Conservation (phyloP, 1,140 invertebrate genomes). For the Drosophila arawakana region DNA sequence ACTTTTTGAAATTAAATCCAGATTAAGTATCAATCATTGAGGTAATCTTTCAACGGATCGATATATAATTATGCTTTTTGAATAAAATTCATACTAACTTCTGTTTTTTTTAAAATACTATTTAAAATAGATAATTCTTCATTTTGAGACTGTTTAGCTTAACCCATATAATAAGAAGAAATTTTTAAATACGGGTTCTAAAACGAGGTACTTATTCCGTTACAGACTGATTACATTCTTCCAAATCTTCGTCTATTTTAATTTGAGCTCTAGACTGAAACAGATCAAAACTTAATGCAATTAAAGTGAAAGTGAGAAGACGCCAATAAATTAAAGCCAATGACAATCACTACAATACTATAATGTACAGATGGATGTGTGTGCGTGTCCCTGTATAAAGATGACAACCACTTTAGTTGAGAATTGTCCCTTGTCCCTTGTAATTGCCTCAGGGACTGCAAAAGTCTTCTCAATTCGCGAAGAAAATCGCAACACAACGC, state of each 20-base stretch:
- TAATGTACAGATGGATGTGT: constrained; percentile 3
- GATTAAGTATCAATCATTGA: too few relatives aligned
- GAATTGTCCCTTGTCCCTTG: constrained; percentile 42
- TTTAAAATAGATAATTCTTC: too few relatives aligned
- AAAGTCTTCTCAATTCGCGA: constrained; percentile 56
- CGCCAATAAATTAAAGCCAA: constrained; percentile 79
- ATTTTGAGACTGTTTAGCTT: too few relatives aligned
- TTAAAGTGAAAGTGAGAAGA: constrained; percentile 74
- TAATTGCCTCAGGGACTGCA: constrained; percentile 63
- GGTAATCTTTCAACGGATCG: too few relatives aligned
- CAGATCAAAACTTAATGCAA: constrained; percentile 62
- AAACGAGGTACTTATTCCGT: too few relatives aligned
- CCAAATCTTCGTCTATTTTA: not conserved
- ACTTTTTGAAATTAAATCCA: too few relatives aligned
- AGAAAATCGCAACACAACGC: constrained; percentile 69
- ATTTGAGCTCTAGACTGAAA: constrained; percentile 2
- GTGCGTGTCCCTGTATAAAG: constrained; percentile 35
- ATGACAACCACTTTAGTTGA: constrained; percentile 52
- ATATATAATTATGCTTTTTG: too few relatives aligned
- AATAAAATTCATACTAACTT: too few relatives aligned
- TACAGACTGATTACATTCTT: too few relatives aligned
- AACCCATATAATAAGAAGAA: too few relatives aligned
- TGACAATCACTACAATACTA: constrained; percentile 38
- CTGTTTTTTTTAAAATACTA: too few relatives aligned
- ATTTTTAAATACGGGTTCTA: too few relatives aligned